phyloP scores from a whole-genome alignment of 2,888 invertebrate genomes.

The Folsomia candida region DNA sequence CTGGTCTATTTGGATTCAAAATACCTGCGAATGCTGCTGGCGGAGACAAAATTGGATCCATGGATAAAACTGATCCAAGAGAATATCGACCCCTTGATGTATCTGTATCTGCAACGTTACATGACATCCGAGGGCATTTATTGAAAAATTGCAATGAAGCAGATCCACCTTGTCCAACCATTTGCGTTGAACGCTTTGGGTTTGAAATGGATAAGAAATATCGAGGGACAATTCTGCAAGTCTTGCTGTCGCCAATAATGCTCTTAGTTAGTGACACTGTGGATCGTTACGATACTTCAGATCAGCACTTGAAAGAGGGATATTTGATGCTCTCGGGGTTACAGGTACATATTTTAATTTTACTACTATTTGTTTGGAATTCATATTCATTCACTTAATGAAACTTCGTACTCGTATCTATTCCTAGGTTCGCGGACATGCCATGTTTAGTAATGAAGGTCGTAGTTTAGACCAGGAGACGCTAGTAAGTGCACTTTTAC shows the following conservation, averaged over 20 bases:
- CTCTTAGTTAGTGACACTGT: slow-evolving; percentile 73
- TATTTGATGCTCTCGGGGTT: slow-evolving; percentile 80
- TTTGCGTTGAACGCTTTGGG: slow-evolving; percentile 83
- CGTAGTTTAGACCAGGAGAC: slow-evolving; percentile 88
- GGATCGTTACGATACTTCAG: slow-evolving; percentile 64
- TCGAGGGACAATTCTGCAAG: slow-evolving; percentile 85
- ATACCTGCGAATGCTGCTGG: slow-evolving; percentile 21
- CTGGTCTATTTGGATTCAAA: slow-evolving; percentile 28
- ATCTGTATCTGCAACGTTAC: slow-evolving; percentile 86
- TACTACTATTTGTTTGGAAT: no score
- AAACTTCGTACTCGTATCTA: no score
- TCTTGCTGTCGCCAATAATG: slow-evolving; percentile 83
- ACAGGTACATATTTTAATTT: slow-evolving; percentile 63
- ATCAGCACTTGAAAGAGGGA: slow-evolving; percentile 75
- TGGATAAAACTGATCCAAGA: slow-evolving; percentile 71
- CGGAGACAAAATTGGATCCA: slow-evolving; percentile 11
- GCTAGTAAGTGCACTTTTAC: no score
- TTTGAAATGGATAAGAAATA: slow-evolving; percentile 97
- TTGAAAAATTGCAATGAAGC: slow-evolving; percentile 85
- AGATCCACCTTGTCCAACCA: slow-evolving; percentile 87
- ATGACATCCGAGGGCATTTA: slow-evolving; percentile 92
- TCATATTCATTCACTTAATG: slow-evolving; percentile 53
- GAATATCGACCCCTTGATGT: slow-evolving; percentile 87
- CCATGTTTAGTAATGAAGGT: slow-evolving; percentile 92
- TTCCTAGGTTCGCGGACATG: slow-evolving; percentile 78